Base-by-base conservation (phyloP, 2,888 invertebrate genomes). In the Unio pictorum region DNA sequence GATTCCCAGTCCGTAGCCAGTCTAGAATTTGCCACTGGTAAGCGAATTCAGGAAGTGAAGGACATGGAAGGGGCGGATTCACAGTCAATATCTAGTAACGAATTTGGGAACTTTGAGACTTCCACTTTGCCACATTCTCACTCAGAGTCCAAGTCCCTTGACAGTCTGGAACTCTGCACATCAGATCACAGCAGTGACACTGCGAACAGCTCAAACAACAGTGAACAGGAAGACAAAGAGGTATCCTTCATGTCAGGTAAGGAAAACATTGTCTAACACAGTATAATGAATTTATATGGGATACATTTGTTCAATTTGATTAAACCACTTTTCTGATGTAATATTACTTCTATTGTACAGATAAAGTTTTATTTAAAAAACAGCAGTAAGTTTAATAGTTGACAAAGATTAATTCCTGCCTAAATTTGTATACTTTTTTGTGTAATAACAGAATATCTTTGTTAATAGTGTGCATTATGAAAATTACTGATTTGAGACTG, bases 1-100 rank as follows among this genome's bases (percentile, higher is more conserved):
- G 89, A 89, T 70, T 76, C 84, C 17, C 86, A 86, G 65, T 88
- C 88, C n/a, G 77, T 87, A 8, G 82, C 86, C 54, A 89, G 89
- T 78, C 81, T 89, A 8, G 89, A 89, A 30, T 77, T 89, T 20
- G 80, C 83, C 2, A 68, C 71, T 23, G 73, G 71, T 60, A 81
- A 79, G 65, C 68, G 72, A 56, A 54, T 81, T 56, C 74, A 75
- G 34, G 72, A 71, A 66, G 64, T 81, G 15, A 73, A 76, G 18
- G 81, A 81, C 65, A 63, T 55, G 30, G 76, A 73, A 17, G 78
- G 73, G 3, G 82, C 74, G 28, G 86, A 86, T 71, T 78, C 79
- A 26, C 83, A 84, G 64, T 85, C 85, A 7, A 75, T 84, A 62
- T 85, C 85, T 28, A 87, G 86, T 72, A 78, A 74, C 67, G 84